Evolutionary conservation across 2,888 invertebrate genomes (phyloP).

Genomic region (Salpingus planirostris): DNA sequence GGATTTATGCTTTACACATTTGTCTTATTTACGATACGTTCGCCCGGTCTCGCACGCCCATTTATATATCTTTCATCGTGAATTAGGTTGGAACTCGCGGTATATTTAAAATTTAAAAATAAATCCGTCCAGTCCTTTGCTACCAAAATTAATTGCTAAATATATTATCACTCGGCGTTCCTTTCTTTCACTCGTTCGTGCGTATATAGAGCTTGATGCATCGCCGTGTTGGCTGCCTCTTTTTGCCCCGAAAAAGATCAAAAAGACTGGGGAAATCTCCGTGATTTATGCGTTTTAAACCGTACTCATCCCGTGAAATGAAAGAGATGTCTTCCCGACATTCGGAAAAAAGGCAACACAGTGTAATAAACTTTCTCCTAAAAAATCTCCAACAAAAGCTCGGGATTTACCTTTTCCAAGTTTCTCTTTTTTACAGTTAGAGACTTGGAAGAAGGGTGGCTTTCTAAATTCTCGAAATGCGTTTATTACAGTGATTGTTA

Average conservation of each 20-base stretch:
- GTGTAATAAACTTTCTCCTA: constrained; percentile 13
- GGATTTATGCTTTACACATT: constrained; percentile 28
- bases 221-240: too few species aligned
- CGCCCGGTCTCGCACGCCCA: constrained; percentile 22
- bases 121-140: constrained; percentile 28
- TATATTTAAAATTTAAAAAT: constrained; percentile 32
- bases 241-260: too few species aligned
- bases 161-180: constrained; percentile 27
- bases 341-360: too few species aligned
- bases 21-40: constrained; percentile 28
- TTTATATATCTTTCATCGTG: constrained; percentile 35
- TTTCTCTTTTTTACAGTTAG: constrained; percentile 10
- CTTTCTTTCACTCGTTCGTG: too few species aligned
- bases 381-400: constrained; percentile 7
- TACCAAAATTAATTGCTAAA: constrained; percentile 32
- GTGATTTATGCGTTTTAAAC: too few species aligned
- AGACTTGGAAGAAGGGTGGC: too few species aligned
- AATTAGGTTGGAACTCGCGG: constrained; percentile 32
- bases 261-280: too few species aligned
- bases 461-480: too few species aligned
- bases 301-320: too few species aligned
- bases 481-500: too few species aligned
- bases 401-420: constrained; percentile 11
- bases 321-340: too few species aligned
- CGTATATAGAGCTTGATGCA: too few species aligned